Evolutionary conservation across 2,797 vertebrate species (phyloP).

Genomic region (Adrianichthys oophorus): DNA sequence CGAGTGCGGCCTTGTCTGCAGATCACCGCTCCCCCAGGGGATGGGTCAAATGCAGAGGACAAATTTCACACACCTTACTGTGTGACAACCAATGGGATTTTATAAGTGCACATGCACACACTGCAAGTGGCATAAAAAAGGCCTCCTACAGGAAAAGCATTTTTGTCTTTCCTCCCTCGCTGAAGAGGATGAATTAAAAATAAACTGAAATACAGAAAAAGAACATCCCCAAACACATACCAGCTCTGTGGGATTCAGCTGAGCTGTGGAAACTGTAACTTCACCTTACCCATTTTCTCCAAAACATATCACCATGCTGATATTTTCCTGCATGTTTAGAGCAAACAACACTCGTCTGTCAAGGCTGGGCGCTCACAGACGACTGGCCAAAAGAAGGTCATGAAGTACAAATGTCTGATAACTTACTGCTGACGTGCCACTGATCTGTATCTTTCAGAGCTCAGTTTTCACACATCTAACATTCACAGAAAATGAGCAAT

Average conservation of each 20-base stretch:
- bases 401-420: slow-evolving; percentile 31
- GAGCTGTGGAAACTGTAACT: slow-evolving; percentile 64
- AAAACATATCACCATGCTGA: slow-evolving; percentile 33
- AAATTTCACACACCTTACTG: no score
- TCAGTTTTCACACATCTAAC: slow-evolving; percentile 21
- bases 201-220: slow-evolving; percentile 55
- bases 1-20: no score
- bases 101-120: not conserved
- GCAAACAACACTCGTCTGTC: slow-evolving; percentile 28
- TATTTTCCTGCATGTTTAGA: slow-evolving; percentile 24
- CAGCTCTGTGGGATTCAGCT: slow-evolving; percentile 51
- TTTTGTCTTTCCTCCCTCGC: slow-evolving; percentile 43
- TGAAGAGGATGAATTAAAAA: slow-evolving; percentile 56
- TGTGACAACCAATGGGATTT: no score
- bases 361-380: slow-evolving; percentile 14
- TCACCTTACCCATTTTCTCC: slow-evolving; percentile 42
- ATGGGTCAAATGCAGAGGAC: no score
- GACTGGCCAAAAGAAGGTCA: slow-evolving; percentile 45
- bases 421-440: slow-evolving; percentile 34
- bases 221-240: slow-evolving; percentile 29
- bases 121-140: not conserved
- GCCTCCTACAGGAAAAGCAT: slow-evolving; percentile 26
- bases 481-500: slow-evolving; percentile 15
- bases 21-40: no score
- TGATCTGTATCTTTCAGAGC: slow-evolving; percentile 16